Conservation (phyloP, 1,140 invertebrate genomes). For the Musca domestica region DNA sequence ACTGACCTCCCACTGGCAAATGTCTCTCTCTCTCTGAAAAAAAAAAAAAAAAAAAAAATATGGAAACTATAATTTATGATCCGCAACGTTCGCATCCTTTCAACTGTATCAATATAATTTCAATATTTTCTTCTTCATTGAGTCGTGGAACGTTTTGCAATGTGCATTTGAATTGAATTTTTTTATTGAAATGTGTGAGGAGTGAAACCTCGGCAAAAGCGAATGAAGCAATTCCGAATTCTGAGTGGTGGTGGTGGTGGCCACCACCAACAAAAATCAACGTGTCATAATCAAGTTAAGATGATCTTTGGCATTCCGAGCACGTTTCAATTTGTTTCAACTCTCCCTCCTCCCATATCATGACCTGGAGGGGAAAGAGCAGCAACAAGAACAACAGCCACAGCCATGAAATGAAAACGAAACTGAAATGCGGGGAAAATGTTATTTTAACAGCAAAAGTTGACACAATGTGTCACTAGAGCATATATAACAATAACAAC, state of each 20-base stretch:
- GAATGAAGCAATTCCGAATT: background rate
- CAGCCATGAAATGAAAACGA: background rate
- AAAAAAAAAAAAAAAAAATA: background rate
- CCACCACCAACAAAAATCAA: background rate
- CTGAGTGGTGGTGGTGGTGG: background rate
- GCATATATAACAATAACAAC: background rate
- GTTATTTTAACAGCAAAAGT: background rate
- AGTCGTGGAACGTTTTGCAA: too few species aligned
- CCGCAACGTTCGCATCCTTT: background rate
- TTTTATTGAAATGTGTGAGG: too few species aligned
- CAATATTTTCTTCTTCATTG: background rate
- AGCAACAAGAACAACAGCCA: background rate
- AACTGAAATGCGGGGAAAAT: background rate
- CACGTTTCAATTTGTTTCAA: background rate
- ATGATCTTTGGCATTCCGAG: slow-evolving; percentile 2
- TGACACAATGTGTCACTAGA: slow-evolving; percentile 2
- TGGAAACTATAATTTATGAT: background rate
- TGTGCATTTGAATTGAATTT: too few species aligned
- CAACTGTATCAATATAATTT: slow-evolving; percentile 3
- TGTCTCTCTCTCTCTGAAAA: background rate
- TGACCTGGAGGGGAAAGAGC: background rate
- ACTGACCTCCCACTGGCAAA: background rate
- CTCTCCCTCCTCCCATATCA: background rate
- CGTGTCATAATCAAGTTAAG: background rate
- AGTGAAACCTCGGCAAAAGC: background rate